These are phyloP conservation scores for Alviniconcha marisindica DNA, from an alignment of 1,140 invertebrate species.

Conservation along the genomic window DNA sequence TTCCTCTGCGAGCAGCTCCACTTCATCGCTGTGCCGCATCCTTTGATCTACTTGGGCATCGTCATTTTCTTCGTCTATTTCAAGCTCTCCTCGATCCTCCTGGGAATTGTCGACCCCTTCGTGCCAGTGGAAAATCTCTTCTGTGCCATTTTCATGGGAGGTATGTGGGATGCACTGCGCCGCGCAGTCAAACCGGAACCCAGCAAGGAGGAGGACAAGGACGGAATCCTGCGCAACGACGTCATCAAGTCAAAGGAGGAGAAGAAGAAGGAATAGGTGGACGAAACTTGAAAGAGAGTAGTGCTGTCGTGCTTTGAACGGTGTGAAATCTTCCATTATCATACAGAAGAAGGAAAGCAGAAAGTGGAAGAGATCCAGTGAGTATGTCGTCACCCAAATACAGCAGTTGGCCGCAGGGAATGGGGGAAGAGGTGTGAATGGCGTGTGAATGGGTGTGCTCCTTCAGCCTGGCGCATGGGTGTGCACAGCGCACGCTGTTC, in stretches of 20 bases:
- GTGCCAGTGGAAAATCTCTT: conserved; percentile 98
- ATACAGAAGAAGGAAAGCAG: too few species aligned
- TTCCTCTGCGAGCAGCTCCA: conserved; percentile 98
- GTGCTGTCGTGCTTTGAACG: too few species aligned
- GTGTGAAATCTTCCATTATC: too few species aligned
- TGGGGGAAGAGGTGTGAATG: too few species aligned
- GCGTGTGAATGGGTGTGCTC: too few species aligned
- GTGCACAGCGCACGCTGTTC: too few species aligned
- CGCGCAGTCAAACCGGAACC: conserved; percentile 62
- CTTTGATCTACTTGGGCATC: conserved; percentile 97
- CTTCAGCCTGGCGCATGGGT: too few species aligned
- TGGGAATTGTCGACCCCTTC: conserved; percentile 99
- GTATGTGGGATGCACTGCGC: conserved; percentile 95
- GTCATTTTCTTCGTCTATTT: conserved; percentile 99
- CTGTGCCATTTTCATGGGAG: conserved; percentile 97
- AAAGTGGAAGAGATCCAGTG: too few species aligned
- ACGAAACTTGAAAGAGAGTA: neutral
- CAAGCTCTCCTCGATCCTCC: conserved; percentile 95
- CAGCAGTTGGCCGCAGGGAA: too few species aligned
- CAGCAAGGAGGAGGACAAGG: conserved; percentile 61
- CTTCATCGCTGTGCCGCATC: conserved; percentile 96
- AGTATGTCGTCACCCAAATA: too few species aligned
- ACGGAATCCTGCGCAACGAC: conserved; percentile 57
- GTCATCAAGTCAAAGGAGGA: conserved; percentile 70
- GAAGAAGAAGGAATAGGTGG: conserved; percentile 71